Conservation (phyloP, 1,140 invertebrate species). For the Panulirus ornatus region DNA sequence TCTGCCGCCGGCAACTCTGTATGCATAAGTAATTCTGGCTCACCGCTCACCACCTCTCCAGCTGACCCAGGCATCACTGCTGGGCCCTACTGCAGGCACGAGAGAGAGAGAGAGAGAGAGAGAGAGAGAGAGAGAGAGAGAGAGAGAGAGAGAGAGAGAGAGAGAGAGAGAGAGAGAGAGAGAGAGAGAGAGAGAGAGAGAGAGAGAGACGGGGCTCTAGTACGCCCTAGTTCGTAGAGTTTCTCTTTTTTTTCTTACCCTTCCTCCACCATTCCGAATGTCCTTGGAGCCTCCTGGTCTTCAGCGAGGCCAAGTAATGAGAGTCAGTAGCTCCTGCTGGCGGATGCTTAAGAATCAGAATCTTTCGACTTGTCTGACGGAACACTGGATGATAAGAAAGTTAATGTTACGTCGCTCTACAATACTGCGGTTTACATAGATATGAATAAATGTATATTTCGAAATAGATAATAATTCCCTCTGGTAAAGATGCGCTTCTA, state of each 20-base stretch:
- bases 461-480: no score
- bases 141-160: not conserved
- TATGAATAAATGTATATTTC: no score
- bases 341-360: no score
- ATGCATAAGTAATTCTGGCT: slow-evolving; percentile 10
- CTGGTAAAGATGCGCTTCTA: no score
- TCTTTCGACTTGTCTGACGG: no score
- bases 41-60: not conserved
- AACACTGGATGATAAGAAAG: no score
- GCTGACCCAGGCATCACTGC: not conserved
- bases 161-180: not conserved
- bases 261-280: not conserved
- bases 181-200: not conserved
- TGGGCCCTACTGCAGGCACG: not conserved
- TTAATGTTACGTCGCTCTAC: no score
- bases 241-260: not conserved
- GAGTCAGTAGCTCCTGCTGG: no score
- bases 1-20: not conserved
- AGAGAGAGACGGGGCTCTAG: not conserved
- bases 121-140: slow-evolving; percentile 11
- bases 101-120: not conserved
- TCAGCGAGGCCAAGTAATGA: no score
- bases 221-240: not conserved
- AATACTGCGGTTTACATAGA: no score
- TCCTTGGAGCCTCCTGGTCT: no score